phyloP scores from a whole-genome alignment of 1,140 invertebrate species.

The Zaprionus africanus region DNA sequence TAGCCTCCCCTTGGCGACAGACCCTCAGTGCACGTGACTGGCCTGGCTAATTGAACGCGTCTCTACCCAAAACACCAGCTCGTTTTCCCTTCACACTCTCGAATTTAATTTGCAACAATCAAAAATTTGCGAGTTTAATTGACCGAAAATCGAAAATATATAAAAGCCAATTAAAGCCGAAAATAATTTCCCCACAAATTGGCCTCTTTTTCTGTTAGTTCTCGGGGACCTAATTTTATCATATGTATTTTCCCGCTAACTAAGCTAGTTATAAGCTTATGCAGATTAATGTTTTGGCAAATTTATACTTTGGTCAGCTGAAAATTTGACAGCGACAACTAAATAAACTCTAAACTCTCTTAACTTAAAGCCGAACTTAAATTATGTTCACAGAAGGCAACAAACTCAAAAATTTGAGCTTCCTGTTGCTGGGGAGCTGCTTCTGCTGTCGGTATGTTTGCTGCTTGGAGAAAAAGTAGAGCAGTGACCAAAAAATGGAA shows the following conservation, averaged over 20 bases:
- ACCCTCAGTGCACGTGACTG: conserved; percentile 65
- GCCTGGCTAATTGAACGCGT: conserved; percentile 46
- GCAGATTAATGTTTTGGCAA: conserved; percentile 7
- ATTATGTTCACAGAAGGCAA: conserved; percentile 52
- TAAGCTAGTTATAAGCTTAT: conserved; percentile 1
- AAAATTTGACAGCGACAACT: conserved; percentile 21
- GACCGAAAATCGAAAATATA: conserved; percentile 23
- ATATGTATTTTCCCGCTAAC: not conserved
- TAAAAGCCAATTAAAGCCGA: conserved; percentile 9
- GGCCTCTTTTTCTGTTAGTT: not conserved
- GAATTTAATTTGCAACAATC: conserved; percentile 24
- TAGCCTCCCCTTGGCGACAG: conserved; percentile 62
- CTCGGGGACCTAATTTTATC: conserved; percentile 20
- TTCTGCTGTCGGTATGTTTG: conserved; percentile 21
- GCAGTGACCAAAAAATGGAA: conserved; percentile 50
- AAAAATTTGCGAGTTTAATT: conserved; percentile 41
- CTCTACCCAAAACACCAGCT: not conserved
- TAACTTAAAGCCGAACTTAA: conserved; percentile 39
- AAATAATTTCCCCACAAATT: not conserved
- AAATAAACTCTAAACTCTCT: conserved; percentile 37
- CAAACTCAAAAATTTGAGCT: conserved; percentile 56
- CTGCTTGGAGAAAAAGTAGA: conserved; percentile 63
- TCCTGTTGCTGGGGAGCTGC: conserved; percentile 45
- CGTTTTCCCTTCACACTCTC: not conserved
- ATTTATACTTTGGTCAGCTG: conserved; percentile 20